Conservation (phyloP, 1,140 invertebrate genomes). For the Temnothorax curvispinosus region DNA sequence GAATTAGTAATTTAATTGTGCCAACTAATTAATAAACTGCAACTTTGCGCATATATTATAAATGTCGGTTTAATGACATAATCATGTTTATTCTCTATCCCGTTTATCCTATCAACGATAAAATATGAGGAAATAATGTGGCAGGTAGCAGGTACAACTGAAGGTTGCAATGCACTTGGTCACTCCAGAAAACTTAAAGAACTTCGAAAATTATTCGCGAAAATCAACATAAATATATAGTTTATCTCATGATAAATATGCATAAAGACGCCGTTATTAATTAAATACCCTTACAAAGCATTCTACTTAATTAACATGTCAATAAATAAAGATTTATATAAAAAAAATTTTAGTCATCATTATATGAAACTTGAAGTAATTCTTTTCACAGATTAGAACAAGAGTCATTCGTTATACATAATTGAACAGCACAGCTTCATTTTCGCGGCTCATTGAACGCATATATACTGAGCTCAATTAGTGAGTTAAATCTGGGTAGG, state of each 20-base stretch:
- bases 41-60: not conserved
- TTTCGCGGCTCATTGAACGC: constrained; percentile 19
- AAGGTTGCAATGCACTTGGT: not conserved
- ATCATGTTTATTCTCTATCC: not conserved
- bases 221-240: constrained; percentile 8
- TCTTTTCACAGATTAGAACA: not conserved
- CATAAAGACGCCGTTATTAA: not conserved
- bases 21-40: not conserved
- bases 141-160: not conserved
- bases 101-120: not conserved
- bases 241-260: not conserved
- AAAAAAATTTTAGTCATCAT: not conserved
- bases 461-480: constrained; percentile 31
- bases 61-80: not conserved
- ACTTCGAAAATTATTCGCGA: constrained; percentile 3
- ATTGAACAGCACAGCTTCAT: not conserved
- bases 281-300: not conserved
- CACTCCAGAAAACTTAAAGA: not conserved
- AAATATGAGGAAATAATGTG: not conserved
- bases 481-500: constrained; percentile 16
- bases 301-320: not conserved
- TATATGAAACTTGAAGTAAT: not conserved
- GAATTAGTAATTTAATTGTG: not conserved
- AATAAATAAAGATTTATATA: not conserved
- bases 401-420: not conserved